Base-by-base conservation (phyloP, 2,888 invertebrate species). In the Globia sparganii region DNA sequence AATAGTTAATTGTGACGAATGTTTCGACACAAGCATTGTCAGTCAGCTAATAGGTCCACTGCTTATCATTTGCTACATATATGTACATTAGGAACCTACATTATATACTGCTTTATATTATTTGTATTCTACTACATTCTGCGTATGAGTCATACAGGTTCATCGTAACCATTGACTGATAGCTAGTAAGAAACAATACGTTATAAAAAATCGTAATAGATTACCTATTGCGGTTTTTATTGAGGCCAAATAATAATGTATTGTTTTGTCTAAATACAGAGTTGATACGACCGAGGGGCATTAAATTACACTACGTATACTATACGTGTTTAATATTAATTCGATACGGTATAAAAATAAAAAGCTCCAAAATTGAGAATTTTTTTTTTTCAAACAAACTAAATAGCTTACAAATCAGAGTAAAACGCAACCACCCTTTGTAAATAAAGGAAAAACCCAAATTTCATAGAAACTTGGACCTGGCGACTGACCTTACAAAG, bases 11-110 rank as follows among this genome's bases (percentile, higher is more conserved):
- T 68, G 56, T 75, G 34, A 71, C 34, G 31, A 40, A 18, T 49
- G 9, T 72, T 69, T 65, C 68, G 34, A 76, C 61, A 76, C n/a
- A 59, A 72, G 37, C 43, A 72, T 77, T 69, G 78, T 83, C 69
- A 68, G 59, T 11, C 61, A 37, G 37, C 78, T 67, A 65, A 62
- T 65, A 77, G 58, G 64, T 58, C 43, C 72, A 62, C 40, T 65
- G 56, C 70, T 85, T 77, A 82, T 83, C 83, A 82, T 82, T 49
- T 18, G 8, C n/a, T 31, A 37, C 75, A 71, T 69, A 28, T 68
- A 37, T 59, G 18, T 49, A 43, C 11, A 18, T 37, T 59, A 21
- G 18, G n/a, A 61, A 65, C 9, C 28, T 77, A 66, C 15, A 61
- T 28, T 34, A 59, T 18, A 62, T 2, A 66, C 4, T 56, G 18